Evolutionary conservation across 2,113 vertebrate species (phyloP), one percentile per base, ranked within the genome.

Genomic region (Glareola pratincola): DNA sequence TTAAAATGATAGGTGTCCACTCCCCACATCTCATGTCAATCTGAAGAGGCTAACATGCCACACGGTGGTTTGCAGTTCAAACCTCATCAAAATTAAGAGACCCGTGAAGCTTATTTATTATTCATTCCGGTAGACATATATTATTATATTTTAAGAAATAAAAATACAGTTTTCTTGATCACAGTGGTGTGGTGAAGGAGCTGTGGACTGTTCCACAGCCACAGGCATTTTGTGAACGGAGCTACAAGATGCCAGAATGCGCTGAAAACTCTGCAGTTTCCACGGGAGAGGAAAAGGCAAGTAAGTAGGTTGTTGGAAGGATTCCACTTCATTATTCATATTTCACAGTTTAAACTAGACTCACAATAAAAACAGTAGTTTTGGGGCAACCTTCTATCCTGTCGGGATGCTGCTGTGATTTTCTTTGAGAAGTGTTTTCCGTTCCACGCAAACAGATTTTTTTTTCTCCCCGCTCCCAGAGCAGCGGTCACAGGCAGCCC

Each of bases 401-500:
- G 30, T 45, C 36, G 66, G 12, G 34, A 34, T 50, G 19, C 30
- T 67, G 53, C 24, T 54, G 4, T 7, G 22, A 27, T 0, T 47
- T 74, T 57, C 30, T 57, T 89, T 23, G 22, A 57, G 37, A 56
- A 39, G 36, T 18, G 8, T 47, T 47, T 50, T 41, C 19, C 72
- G 8, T 92, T 60, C 48, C 5, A 6, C 21, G 17, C 34, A 64
- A 59, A 45, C 16, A 30, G 32, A 4, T 37, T 6, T 62, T 23
- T 43, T 37, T 60, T 36, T n/a, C 13, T 48, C 27, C 27, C 23
- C 3, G 2, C 22, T 30, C 23, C 39, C 0, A 0, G 24, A 68
- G 51, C 47, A 68, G 39, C 39, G 19, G 41, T n/a, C 20, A 8
- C 26, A 37, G 29, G 24, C n/a, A 32, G 12, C 26, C 48, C 48